Percentiles rank a stretch among this genome's conserved stretches.
These are phyloP conservation scores for Hydropsyche tenuis DNA, from an alignment of 1,140 invertebrate genomes.

Conservation along the genomic window DNA sequence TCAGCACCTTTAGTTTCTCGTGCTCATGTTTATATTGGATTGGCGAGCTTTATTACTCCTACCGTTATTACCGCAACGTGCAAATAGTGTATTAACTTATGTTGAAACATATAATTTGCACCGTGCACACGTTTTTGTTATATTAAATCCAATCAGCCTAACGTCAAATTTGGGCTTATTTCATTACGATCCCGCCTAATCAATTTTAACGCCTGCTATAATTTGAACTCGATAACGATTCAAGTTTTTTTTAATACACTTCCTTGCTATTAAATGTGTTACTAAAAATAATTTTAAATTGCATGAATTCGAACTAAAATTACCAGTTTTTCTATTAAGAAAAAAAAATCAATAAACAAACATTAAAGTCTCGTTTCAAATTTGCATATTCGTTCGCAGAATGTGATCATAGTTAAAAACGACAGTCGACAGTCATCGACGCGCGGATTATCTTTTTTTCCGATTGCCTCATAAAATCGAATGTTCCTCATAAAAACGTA, in stretches of 20 bases:
- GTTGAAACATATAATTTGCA: not conserved
- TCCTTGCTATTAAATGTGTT: no score
- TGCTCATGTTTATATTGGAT: no score
- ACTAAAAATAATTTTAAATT: no score
- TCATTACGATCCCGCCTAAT: not conserved
- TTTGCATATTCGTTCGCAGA: not conserved
- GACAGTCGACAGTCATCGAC: not conserved
- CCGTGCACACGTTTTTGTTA: not conserved
- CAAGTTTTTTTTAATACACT: not conserved
- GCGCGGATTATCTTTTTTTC: not conserved
- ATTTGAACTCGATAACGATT: constrained; percentile 1
- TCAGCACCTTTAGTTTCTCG: constrained; percentile 7
- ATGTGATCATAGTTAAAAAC: constrained; percentile 20
- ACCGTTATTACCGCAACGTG: constrained; percentile 17
- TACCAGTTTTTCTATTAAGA: not conserved
- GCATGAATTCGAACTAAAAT: no score
- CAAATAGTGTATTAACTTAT: not conserved
- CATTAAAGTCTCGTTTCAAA: not conserved
- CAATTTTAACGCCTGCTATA: constrained; percentile 10
- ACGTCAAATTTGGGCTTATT: not conserved
- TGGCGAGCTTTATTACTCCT: not conserved
- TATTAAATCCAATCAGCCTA: not conserved
- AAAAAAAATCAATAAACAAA: constrained; percentile 1
- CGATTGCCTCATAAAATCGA: not conserved
- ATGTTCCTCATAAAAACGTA: not conserved